Percentiles rank a stretch among this genome's conserved stretches.
phyloP scores from a whole-genome alignment of 2,888 invertebrate genomes.

The Acronicta alni region DNA sequence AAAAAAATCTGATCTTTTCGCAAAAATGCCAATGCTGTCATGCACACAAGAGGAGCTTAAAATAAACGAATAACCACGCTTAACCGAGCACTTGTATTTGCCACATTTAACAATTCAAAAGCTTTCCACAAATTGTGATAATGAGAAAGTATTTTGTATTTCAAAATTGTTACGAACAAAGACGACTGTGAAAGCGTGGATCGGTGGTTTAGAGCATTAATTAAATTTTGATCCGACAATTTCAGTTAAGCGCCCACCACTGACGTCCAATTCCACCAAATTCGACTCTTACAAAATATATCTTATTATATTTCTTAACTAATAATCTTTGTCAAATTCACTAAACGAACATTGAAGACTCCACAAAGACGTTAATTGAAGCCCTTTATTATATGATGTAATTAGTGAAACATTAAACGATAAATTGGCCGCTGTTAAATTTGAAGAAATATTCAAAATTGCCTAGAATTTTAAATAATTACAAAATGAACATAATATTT shows the following conservation, averaged over 20 bases:
- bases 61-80: conserved; percentile 38
- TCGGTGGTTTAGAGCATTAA: conserved; percentile 45
- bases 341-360: conserved; percentile 16
- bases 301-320: conserved; percentile 5
- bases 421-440: conserved; percentile 24
- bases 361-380: conserved; percentile 17
- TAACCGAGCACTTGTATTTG: conserved; percentile 29
- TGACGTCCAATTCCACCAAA: conserved; percentile 11
- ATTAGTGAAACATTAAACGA: conserved; percentile 28
- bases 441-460: conserved; percentile 8
- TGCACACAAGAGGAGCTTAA: conserved; percentile 5
- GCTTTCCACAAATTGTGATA: conserved; percentile 38
- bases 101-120: conserved; percentile 36
- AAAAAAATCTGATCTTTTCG: conserved; percentile 15
- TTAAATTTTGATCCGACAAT: conserved; percentile 53
- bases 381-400: conserved; percentile 16
- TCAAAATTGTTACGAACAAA: conserved; percentile 46
- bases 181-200: conserved; percentile 32
- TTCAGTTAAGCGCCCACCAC: conserved; percentile 19
- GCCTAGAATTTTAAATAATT: neutral
- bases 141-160: conserved; percentile 53
- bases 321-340: conserved; percentile 24
- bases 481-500: neutral
- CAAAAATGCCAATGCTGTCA: conserved; percentile 22
- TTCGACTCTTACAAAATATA: conserved; percentile 21